Evolutionary conservation across 2,797 vertebrate genomes (phyloP).

Genomic region (Benthosema pterotum): DNA sequence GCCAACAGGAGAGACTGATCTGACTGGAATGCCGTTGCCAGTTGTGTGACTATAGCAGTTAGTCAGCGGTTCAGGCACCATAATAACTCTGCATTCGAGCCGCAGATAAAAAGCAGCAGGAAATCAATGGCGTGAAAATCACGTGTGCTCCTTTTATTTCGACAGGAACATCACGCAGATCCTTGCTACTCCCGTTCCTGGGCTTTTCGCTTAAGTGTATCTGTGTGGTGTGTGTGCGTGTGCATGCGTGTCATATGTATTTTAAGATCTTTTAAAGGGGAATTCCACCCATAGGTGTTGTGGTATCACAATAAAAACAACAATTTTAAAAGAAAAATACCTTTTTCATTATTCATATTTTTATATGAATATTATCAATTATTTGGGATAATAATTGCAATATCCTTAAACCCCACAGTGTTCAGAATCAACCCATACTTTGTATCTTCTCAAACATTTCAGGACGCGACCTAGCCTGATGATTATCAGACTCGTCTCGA

Average conservation of each 20-base stretch:
- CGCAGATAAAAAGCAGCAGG: slow-evolving; percentile 46
- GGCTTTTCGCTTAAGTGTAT: slow-evolving; percentile 1
- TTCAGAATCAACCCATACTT: no score
- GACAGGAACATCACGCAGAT: slow-evolving; percentile 16
- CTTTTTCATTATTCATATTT: no score
- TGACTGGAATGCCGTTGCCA: slow-evolving; percentile 40
- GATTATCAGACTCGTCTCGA: no score
- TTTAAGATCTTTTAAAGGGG: no score
- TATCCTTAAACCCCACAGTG: no score
- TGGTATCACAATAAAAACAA: no score
- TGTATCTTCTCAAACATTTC: no score
- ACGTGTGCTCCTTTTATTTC: slow-evolving; percentile 31
- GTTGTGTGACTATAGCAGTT: slow-evolving; percentile 37
- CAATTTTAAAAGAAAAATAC: no score
- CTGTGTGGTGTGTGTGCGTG: not conserved
- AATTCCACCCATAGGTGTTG: no score
- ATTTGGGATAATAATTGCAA: no score
- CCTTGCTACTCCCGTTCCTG: not conserved
- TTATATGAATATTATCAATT: no score
- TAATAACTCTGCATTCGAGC: slow-evolving; percentile 49
- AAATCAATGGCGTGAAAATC: slow-evolving; percentile 53
- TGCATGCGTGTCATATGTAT: not conserved
- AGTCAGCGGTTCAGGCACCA: slow-evolving; percentile 16
- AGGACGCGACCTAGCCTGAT: no score
- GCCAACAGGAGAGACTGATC: slow-evolving; percentile 55